Conservation (phyloP, 2,888 invertebrate genomes). For the Agrilus biguttatus region DNA sequence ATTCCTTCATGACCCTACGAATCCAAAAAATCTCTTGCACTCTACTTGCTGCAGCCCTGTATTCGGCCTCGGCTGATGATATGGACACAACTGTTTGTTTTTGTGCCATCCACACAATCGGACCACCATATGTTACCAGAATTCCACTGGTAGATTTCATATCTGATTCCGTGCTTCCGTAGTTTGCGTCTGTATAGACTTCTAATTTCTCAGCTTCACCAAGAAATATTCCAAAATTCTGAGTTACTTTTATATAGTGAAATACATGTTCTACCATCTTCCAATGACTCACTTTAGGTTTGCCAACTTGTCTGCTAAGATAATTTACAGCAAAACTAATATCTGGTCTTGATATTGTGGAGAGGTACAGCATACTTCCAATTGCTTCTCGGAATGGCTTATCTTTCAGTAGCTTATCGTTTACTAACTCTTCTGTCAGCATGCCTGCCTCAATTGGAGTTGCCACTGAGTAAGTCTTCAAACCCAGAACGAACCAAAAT, state of each 20-base stretch:
- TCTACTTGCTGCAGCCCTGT: constrained; percentile 9
- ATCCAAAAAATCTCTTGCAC: constrained; percentile 11
- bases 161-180: constrained; percentile 6
- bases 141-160: constrained; percentile 10
- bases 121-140: constrained; percentile 8
- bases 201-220: constrained; percentile 3
- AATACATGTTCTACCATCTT: constrained; percentile 7
- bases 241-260: constrained; percentile 7
- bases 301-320: constrained; percentile 1
- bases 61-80: constrained; percentile 12
- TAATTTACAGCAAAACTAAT: constrained; percentile 4
- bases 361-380: constrained; percentile 3
- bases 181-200: constrained; percentile 11
- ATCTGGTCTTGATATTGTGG: constrained; percentile 3
- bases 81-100: constrained; percentile 7
- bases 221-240: constrained; percentile 7
- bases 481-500: no score
- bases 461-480: no score
- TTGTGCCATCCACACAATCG: constrained; percentile 10
- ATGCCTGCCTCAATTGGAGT: no score
- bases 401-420: no score
- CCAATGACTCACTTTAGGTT: constrained; percentile 3
- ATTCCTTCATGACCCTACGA: constrained; percentile 4
- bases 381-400: constrained; percentile 4
- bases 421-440: no score